Conservation (phyloP, 2,113 vertebrate genomes). For the Eudyptes chrysolophus region DNA sequence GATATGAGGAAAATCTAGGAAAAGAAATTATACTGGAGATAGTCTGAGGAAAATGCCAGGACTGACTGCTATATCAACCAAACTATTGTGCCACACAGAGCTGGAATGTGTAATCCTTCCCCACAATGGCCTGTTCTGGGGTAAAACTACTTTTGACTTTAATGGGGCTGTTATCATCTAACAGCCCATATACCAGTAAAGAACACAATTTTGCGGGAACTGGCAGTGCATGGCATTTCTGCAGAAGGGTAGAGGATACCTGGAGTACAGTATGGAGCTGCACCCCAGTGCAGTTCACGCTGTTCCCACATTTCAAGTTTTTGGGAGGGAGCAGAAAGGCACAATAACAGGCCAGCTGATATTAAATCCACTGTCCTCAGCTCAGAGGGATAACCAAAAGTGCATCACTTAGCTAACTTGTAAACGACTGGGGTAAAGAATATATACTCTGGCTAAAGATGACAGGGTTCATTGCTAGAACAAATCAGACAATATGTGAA, state of each 20-base stretch:
- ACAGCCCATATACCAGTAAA: background rate
- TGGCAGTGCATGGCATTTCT: background rate
- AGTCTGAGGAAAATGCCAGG: background rate
- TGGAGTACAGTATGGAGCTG: background rate
- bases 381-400: background rate
- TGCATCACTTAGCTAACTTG: background rate
- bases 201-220: rapidly evolving
- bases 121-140: background rate
- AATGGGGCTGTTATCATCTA: background rate
- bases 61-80: background rate
- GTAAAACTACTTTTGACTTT: background rate
- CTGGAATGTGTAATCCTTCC: background rate
- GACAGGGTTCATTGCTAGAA: background rate
- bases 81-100: background rate
- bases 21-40: background rate
- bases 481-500: conserved; percentile 37
- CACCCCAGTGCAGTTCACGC: rapidly evolving
- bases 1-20: background rate
- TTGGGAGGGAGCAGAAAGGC: background rate
- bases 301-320: background rate
- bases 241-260: background rate
- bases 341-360: background rate
- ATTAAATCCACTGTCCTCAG: background rate
- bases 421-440: background rate
- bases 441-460: background rate